Base-by-base conservation (phyloP, 2,888 invertebrate genomes). In the Antheraea yamamai region DNA sequence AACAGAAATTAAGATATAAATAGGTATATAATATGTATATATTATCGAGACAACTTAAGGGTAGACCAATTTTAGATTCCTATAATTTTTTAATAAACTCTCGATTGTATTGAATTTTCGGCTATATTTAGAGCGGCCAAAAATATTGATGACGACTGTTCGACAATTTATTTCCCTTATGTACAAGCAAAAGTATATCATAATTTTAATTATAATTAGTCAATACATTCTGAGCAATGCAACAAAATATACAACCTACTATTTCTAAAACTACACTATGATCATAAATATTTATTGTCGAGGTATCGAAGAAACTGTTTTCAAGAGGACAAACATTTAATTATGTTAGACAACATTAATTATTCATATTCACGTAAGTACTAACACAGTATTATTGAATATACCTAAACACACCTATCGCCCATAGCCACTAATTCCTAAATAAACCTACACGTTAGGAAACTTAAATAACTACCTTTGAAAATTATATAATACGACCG, bases 281-380 rank as follows among this genome's bases (percentile, higher is more conserved):
- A 75, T 78, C 79, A 79, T 77, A 81, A 82, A 76, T 81, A 78
- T 78, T 87, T 87, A 87, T 87, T 87, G 87, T 87, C 87, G 39
- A 70, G 39, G 39, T 39, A 70, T 70, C 70, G 39, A 35, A 68
- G 35, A 35, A 68, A 30, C 30, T 66, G 26, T 39, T 39, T 70
- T 39, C 78, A 83, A 77, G 80, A 58, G 39, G 70, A 70, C 64
- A 70, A 39, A 20, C 20, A 20, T n/a, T 39, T 18, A n/a, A 39
- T n/a, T 39, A 70, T 39, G 70, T 70, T 70, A 70, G 10, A 70
- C 70, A n/a, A 68, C 20, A 68, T 16, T 35, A 68, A 66, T 66
- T 66, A 66, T 30, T 26, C 16, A 30, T 30, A 66, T 30, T 66
- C 64, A 66, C 14, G 39, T 75, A 75, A n/a, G 74, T 74, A 71